Percentiles rank a stretch among this genome's conserved stretches.
These are phyloP conservation scores for Malthinus flaveolus DNA, from an alignment of 2,888 invertebrate species.

Conservation along the genomic window DNA sequence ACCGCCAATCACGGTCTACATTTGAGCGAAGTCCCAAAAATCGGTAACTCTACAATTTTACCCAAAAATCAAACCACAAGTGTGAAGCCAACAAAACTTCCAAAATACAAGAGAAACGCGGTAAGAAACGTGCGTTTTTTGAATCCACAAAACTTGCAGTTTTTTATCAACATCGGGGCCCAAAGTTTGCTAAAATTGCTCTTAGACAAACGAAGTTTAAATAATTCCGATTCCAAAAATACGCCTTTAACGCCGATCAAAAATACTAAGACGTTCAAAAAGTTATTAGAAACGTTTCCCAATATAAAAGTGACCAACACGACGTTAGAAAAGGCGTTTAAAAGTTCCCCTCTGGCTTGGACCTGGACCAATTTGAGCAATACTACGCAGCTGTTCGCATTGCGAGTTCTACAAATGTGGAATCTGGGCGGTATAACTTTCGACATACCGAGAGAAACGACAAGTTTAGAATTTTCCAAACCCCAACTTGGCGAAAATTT, in stretches of 20 bases:
- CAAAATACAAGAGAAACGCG: no score
- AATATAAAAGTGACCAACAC: constrained; percentile 56
- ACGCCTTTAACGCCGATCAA: not conserved
- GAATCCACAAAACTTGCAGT: constrained; percentile 4
- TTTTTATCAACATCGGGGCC: constrained; percentile 1
- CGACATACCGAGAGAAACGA: constrained; percentile 34
- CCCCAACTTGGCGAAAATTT: not conserved
- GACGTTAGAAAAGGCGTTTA: constrained; percentile 55
- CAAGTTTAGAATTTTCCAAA: not conserved
- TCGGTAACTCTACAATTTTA: not conserved
- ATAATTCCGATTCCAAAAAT: not conserved
- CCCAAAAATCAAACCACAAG: not conserved
- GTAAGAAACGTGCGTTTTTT: constrained; percentile 1
- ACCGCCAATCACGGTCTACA: not conserved
- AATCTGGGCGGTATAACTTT: constrained; percentile 59
- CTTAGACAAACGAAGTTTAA: not conserved
- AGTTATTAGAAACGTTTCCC: constrained; percentile 50
- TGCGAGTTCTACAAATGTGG: constrained; percentile 60
- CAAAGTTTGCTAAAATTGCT: not conserved
- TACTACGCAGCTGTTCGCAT: constrained; percentile 56
- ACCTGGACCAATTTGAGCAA: constrained; percentile 58
- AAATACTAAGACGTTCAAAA: constrained; percentile 27
- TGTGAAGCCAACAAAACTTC: not conserved
- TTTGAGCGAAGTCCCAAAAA: not conserved
- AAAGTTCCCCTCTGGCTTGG: constrained; percentile 56